Conservation (phyloP, 2,888 invertebrate species). For the Bruchidius siliquastri region DNA sequence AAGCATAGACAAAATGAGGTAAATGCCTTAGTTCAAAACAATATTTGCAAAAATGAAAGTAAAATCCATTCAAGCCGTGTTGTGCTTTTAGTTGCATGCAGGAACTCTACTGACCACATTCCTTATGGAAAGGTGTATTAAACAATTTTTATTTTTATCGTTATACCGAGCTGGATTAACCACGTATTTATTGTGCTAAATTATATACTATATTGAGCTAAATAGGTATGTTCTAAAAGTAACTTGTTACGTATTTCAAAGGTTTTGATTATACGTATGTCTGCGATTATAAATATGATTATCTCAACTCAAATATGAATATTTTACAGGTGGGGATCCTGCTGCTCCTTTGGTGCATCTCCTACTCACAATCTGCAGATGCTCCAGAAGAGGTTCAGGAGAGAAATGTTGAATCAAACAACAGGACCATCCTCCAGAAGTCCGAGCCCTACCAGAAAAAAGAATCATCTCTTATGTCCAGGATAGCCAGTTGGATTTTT, state of each 20-base stretch:
- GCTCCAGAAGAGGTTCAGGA: conserved; percentile 20
- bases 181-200: too few relatives aligned
- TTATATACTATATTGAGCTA: too few relatives aligned
- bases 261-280: too few relatives aligned
- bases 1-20: neutral
- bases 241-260: too few relatives aligned
- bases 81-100: neutral
- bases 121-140: neutral
- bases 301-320: neutral
- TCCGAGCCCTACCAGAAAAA: conserved; percentile 25
- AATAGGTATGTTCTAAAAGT: too few relatives aligned
- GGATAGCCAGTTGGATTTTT: conserved; percentile 59
- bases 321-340: conserved; percentile 17
- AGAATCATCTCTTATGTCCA: conserved; percentile 55
- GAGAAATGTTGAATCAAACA: conserved; percentile 32
- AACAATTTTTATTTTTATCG: too few relatives aligned
- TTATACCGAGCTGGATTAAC: too few relatives aligned
- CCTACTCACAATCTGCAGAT: conserved; percentile 25
- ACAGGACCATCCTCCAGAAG: conserved; percentile 38
- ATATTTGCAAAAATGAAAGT: neutral
- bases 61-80: neutral
- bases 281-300: too few relatives aligned
- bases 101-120: neutral
- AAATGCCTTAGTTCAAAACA: neutral
- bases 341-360: conserved; percentile 12